Conservation (phyloP, 2,113 vertebrate species). For the Hippocampus zosterae region DNA sequence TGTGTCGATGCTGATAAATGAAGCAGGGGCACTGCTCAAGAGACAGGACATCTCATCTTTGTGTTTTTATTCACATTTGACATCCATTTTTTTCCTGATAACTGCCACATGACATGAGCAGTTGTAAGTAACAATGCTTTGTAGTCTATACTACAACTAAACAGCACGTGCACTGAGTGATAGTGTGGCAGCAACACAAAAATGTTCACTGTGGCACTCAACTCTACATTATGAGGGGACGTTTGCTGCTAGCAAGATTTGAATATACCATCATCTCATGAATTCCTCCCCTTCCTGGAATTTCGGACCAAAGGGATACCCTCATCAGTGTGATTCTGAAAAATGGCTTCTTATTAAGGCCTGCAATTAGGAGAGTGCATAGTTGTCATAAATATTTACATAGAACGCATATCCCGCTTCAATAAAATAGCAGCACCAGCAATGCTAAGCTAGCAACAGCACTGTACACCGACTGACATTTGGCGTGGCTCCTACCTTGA, state of each 20-base stretch:
- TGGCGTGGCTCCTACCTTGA: no score
- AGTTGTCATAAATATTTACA: no score
- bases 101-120: not conserved
- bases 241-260: not conserved
- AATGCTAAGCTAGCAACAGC: not conserved
- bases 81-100: not conserved
- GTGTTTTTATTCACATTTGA: not conserved
- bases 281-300: not conserved
- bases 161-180: not conserved
- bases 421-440: not conserved
- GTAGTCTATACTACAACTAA: not conserved
- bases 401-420: not conserved
- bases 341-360: not conserved
- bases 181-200: not conserved
- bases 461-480: not conserved
- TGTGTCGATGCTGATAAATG: constrained; percentile 36
- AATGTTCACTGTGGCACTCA: not conserved
- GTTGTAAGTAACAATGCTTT: not conserved
- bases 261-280: not conserved
- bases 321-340: not conserved
- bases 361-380: no score
- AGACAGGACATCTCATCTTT: constrained; percentile 10
- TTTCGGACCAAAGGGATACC: no score
- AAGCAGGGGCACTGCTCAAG: not conserved
- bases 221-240: not conserved